Conservation (phyloP, 2,888 invertebrate species). For the Tenthredo notha region DNA sequence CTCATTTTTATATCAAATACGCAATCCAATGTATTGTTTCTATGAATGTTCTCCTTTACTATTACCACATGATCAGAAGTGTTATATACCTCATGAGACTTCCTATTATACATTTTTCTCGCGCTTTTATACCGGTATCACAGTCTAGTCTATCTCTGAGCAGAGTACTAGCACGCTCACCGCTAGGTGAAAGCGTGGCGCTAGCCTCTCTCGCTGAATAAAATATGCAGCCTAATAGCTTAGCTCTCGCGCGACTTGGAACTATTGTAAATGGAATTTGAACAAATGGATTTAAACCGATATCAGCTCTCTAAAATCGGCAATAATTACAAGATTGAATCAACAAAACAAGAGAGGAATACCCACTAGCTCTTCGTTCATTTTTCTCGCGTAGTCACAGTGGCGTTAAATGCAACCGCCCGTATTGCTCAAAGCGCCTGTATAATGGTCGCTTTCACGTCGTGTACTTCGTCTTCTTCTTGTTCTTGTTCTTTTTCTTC, state of each 20-base stretch:
- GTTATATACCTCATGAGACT: not conserved
- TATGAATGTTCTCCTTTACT: not conserved
- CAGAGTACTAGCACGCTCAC: not conserved
- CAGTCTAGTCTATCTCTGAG: not conserved
- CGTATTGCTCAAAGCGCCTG: constrained; percentile 69
- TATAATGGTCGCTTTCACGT: constrained; percentile 77
- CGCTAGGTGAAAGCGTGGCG: constrained; percentile 4
- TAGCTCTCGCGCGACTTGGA: not conserved
- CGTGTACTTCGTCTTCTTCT: constrained; percentile 56
- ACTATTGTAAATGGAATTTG: not conserved
- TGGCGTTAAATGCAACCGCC: constrained; percentile 62
- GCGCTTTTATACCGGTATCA: not conserved
- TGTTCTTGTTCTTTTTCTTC: not conserved
- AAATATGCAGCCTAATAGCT: not conserved
- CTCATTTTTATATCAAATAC: not conserved
- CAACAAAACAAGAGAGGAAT: not conserved
- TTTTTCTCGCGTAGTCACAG: constrained; percentile 2
- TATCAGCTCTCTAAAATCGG: not conserved
- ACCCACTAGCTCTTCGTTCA: not conserved
- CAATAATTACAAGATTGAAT: not conserved
- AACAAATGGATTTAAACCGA: not conserved
- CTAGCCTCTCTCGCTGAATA: not conserved
- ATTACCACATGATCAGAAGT: not conserved
- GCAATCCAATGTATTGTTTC: not conserved
- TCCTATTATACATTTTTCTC: not conserved